These are phyloP conservation scores for Subanguina moxae DNA, from an alignment of 1,140 invertebrate species.

Conservation along the genomic window DNA sequence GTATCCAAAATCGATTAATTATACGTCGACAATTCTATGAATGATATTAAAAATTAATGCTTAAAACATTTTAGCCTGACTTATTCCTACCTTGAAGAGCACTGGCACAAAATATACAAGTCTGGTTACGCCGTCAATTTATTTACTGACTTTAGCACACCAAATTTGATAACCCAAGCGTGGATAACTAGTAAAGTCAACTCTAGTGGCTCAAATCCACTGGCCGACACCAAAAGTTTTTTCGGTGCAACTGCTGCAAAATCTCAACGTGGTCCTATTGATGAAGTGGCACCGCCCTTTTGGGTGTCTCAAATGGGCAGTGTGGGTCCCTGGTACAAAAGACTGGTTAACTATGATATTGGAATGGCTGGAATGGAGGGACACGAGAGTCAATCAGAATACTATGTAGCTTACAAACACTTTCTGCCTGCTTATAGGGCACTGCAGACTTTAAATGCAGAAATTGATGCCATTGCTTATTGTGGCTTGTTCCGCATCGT, in stretches of 20 bases:
- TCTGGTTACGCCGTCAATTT: constrained; percentile 6
- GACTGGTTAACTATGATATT: background rate
- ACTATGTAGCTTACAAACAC: constrained; percentile 11
- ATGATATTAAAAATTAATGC: background rate
- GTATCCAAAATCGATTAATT: no score
- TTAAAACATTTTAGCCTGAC: constrained; percentile 6
- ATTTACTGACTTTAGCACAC: background rate
- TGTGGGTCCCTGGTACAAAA: background rate
- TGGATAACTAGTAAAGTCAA: constrained; percentile 1
- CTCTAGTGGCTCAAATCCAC: background rate
- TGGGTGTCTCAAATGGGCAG: background rate
- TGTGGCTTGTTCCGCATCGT: background rate
- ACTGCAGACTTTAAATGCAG: background rate
- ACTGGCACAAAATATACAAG: constrained; percentile 7
- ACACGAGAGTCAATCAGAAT: constrained; percentile 1
- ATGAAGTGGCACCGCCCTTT: background rate
- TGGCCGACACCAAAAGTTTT: background rate
- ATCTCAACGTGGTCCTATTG: background rate
- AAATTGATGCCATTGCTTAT: background rate
- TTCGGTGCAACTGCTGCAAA: background rate
- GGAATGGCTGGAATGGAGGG: constrained; percentile 11
- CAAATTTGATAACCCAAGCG: background rate
- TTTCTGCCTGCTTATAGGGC: constrained; percentile 4
- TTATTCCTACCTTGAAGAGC: background rate
- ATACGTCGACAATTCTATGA: no score